phyloP scores from a whole-genome alignment of 2,888 invertebrate genomes.

The Tortrix viridana region DNA sequence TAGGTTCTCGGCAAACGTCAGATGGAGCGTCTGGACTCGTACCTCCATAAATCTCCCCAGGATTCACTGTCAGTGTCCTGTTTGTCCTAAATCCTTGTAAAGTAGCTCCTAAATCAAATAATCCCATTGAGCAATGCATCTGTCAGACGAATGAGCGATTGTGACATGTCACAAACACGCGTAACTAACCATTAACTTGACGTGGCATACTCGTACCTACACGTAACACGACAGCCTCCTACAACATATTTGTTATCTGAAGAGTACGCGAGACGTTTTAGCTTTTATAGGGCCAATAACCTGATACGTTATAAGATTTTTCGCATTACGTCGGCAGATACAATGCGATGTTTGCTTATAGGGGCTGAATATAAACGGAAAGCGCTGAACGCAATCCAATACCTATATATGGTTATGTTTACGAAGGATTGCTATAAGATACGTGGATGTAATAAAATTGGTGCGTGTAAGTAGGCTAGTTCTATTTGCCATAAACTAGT shows the following conservation, averaged over 20 bases:
- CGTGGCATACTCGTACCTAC: slow-evolving; percentile 15
- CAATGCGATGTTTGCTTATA: slow-evolving; percentile 24
- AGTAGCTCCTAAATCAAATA: slow-evolving; percentile 52
- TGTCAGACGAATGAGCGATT: slow-evolving; percentile 32
- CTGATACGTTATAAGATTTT: slow-evolving; percentile 31
- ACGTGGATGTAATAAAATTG: slow-evolving; percentile 31
- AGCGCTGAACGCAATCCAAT: slow-evolving; percentile 19
- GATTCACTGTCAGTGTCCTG: slow-evolving; percentile 55
- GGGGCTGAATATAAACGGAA: slow-evolving; percentile 28
- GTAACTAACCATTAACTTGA: slow-evolving; percentile 18
- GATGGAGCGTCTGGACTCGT: slow-evolving; percentile 50
- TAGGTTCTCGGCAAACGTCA: slow-evolving; percentile 43
- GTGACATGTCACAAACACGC: slow-evolving; percentile 23
- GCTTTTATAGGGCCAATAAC: slow-evolving; percentile 36
- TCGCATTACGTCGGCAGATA: slow-evolving; percentile 23
- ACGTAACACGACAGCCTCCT: slow-evolving; percentile 9
- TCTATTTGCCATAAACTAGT: slow-evolving; percentile 1
- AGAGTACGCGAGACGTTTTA: slow-evolving; percentile 32
- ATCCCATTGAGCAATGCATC: slow-evolving; percentile 42
- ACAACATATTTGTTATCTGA: slow-evolving; percentile 31
- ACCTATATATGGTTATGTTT: slow-evolving; percentile 32
- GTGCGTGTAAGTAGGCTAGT: not conserved
- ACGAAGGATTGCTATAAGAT: slow-evolving; percentile 30
- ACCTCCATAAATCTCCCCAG: slow-evolving; percentile 61
- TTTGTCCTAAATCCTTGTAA: slow-evolving; percentile 57